Evolutionary conservation across 2,888 invertebrate species (phyloP), one percentile per base, ranked within the genome.

Genomic region (Phortica okadai): DNA sequence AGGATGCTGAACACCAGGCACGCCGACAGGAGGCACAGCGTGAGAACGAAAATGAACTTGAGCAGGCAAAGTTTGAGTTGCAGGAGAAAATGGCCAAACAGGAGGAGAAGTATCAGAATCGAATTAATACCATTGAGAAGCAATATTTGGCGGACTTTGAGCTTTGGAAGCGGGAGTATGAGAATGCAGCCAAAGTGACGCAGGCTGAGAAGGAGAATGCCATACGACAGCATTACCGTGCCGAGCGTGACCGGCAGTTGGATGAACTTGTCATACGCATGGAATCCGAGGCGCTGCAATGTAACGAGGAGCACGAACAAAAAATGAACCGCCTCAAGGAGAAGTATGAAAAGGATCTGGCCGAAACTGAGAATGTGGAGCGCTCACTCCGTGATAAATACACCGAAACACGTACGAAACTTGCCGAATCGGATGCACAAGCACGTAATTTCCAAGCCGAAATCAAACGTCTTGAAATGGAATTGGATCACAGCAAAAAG

Each of bases 171-270:
- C 93, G 93, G 77, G 94, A 94, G 81, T 94, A 93, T 83, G 93
- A 92, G 80, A 91, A 89, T 77, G 86, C 89, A 33, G 85, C 88
- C 67, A 91, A 91, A 76, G 81, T 93, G 44, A 89, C 93, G 10
- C 91, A 96, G 74, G 93, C 93, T 76, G 94, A 94, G 88, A 95
- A 93, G 85, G 95, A 96, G 90, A 92, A 93, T 76, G 93, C 93
- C 82, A 94, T 97, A 84, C 90, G 94, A 1, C 94, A 95, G 44
- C 94, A 95, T 81, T 94, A 94, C 88, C 94, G 94, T 88, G 92
- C 93, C 73, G 96, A 97, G 88, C 91, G 96, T 76, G 97, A 97
- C 90, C 94, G 93, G 69, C 96, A 96, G 92, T 95, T 96, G 74
- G 96, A 97, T 79, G 89, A 88, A 11, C 89, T 92, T 72, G 91